phyloP scores from a whole-genome alignment of 1,140 invertebrate species.

The Panulirus ornatus region DNA sequence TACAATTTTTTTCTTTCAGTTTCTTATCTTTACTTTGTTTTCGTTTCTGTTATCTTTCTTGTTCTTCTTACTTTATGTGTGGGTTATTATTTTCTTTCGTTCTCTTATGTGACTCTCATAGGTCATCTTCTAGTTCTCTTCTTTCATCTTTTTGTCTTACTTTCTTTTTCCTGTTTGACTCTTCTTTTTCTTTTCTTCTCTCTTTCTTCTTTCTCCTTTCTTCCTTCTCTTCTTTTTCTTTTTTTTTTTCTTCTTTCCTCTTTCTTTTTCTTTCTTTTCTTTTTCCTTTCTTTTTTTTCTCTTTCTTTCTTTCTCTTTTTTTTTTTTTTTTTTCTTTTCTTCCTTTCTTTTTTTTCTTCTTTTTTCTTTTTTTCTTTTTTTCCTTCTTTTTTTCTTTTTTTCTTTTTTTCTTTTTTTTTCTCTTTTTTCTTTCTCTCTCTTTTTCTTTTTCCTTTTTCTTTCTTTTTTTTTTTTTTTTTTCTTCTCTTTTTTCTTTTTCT shows the following conservation, averaged over 20 bases:
- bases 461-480: background rate
- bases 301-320: background rate
- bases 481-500: background rate
- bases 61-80: background rate
- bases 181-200: too few species aligned
- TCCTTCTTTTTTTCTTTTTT: background rate
- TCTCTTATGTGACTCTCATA: too few species aligned
- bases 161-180: too few species aligned
- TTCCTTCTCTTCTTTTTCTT: too few species aligned
- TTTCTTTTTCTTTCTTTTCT: background rate
- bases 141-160: too few species aligned
- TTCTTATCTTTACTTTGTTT: background rate
- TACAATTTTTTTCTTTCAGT: conserved; percentile 22
- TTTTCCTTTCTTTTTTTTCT: background rate
- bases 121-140: too few species aligned
- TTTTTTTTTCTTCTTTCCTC: background rate
- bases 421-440: background rate
- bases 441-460: background rate
- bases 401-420: background rate
- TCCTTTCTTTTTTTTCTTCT: background rate
- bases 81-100: too few species aligned
- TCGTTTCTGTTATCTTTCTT: background rate
- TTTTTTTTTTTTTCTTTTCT: background rate
- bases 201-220: too few species aligned
- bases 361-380: background rate